Evolutionary conservation across 2,888 invertebrate species (phyloP).

Genomic region (Drosophila helvetica): DNA sequence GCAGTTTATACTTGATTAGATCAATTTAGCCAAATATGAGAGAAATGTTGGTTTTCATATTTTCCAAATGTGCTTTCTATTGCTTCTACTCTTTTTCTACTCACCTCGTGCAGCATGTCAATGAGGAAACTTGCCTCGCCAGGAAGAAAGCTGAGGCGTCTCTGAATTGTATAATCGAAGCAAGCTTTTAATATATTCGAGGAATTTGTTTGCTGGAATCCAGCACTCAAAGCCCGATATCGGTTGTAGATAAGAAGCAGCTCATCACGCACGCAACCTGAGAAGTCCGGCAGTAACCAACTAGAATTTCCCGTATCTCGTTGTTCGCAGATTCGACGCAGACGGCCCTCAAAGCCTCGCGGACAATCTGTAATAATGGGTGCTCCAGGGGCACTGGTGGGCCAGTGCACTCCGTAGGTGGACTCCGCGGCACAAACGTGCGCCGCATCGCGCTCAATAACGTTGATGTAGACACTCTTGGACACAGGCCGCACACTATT

Average conservation of each 20-base stretch:
- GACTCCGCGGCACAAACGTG: constrained; percentile 86
- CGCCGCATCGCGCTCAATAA: constrained; percentile 86
- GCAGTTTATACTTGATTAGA: constrained; percentile 24
- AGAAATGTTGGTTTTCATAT: background rate
- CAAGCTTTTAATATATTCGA: constrained; percentile 83
- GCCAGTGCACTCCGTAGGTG: constrained; percentile 87
- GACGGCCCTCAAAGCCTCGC: constrained; percentile 85
- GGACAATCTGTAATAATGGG: constrained; percentile 88
- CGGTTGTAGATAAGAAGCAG: constrained; percentile 87
- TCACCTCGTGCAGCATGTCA: constrained; percentile 83
- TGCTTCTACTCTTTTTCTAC: constrained; percentile 20
- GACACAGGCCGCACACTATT: constrained; percentile 85
- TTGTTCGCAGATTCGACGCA: constrained; percentile 86
- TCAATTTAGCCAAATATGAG: constrained; percentile 33
- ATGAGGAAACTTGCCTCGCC: constrained; percentile 84
- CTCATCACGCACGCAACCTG: constrained; percentile 88
- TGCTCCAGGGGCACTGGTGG: constrained; percentile 89
- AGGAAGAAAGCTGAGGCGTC: constrained; percentile 81
- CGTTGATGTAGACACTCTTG: constrained; percentile 87
- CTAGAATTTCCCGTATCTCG: constrained; percentile 87
- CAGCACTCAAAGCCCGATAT: constrained; percentile 82
- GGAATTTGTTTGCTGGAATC: constrained; percentile 83
- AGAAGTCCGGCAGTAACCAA: constrained; percentile 91
- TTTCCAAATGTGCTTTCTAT: background rate
- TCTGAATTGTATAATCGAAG: constrained; percentile 80